Conservation (phyloP, 64 coral and sea anemone genomes). For the Cladopsammia gracilis region DNA sequence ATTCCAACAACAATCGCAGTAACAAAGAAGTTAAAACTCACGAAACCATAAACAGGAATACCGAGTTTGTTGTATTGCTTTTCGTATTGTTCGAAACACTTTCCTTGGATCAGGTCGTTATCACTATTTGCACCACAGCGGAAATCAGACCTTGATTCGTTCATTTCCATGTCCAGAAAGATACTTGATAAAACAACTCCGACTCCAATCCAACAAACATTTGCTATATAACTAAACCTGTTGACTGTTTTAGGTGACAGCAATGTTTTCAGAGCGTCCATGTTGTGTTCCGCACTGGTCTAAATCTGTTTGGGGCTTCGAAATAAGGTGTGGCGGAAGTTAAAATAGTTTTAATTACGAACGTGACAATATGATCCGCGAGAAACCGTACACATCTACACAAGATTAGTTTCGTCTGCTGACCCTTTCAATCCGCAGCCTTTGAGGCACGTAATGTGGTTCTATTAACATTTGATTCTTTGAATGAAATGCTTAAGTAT, state of each 20-base stretch:
- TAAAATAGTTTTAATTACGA: too few species aligned
- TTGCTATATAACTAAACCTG: background rate
- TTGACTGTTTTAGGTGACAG: background rate
- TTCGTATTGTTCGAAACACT: background rate
- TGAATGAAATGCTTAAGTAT: too few species aligned
- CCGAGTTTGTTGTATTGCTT: constrained; percentile 7
- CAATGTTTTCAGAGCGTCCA: background rate
- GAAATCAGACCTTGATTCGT: background rate
- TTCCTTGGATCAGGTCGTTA: background rate
- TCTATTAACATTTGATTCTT: too few species aligned
- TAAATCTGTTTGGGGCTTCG: too few species aligned
- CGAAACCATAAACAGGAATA: constrained; percentile 1
- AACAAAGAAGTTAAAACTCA: background rate
- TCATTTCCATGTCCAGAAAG: background rate
- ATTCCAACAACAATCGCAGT: background rate
- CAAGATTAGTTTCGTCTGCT: too few species aligned
- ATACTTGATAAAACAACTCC: background rate
- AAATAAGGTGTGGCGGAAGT: too few species aligned
- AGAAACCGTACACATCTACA: too few species aligned
- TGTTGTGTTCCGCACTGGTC: background rate
- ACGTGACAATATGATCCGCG: too few species aligned
- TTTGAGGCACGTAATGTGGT: too few species aligned
- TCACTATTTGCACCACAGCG: background rate
- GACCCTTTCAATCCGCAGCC: too few species aligned
- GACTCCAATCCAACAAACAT: background rate